Evolutionary conservation across 2,113 vertebrate genomes (phyloP).

Genomic region (Rhinogobius similis): DNA sequence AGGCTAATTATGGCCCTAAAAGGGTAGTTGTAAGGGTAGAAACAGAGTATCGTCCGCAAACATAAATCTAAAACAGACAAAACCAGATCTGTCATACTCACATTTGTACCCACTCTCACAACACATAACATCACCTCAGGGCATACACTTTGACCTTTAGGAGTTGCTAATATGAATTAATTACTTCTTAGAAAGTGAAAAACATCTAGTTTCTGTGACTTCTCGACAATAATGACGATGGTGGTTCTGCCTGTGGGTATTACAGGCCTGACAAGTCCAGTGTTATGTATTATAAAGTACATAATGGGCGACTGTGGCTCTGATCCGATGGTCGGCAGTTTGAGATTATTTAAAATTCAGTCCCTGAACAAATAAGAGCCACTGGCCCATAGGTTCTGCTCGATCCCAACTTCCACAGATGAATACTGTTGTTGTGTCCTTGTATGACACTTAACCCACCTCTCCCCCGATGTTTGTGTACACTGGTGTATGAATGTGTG

Average conservation of each 20-base stretch:
- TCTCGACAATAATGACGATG: conserved; percentile 88
- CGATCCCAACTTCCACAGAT: too few relatives aligned
- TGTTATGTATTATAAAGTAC: background rate
- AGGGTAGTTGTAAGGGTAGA: conserved; percentile 39
- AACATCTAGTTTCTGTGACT: conserved; percentile 83
- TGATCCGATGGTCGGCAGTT: too few relatives aligned
- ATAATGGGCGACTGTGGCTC: too few relatives aligned
- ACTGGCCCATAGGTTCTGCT: too few relatives aligned
- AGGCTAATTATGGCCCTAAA: conserved; percentile 65
- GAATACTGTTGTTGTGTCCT: too few relatives aligned
- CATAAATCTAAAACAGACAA: conserved; percentile 46
- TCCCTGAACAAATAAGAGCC: too few relatives aligned
- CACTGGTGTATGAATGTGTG: too few relatives aligned
- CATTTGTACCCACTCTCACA: conserved; percentile 38
- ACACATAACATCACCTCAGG: conserved; percentile 28
- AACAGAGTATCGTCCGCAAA: conserved; percentile 33
- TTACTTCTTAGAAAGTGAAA: conserved; percentile 83
- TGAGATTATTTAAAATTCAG: too few relatives aligned
- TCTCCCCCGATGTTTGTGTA: too few relatives aligned
- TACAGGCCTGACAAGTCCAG: background rate
- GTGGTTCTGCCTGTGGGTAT: conserved; percentile 77
- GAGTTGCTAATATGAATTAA: conserved; percentile 88
- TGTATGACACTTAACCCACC: too few relatives aligned
- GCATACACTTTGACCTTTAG: conserved; percentile 84
- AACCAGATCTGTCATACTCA: conserved; percentile 22